These are phyloP conservation scores for Microcebus tavaratra DNA, from an alignment of 2,113 vertebrate genomes.

Conservation along the genomic window DNA sequence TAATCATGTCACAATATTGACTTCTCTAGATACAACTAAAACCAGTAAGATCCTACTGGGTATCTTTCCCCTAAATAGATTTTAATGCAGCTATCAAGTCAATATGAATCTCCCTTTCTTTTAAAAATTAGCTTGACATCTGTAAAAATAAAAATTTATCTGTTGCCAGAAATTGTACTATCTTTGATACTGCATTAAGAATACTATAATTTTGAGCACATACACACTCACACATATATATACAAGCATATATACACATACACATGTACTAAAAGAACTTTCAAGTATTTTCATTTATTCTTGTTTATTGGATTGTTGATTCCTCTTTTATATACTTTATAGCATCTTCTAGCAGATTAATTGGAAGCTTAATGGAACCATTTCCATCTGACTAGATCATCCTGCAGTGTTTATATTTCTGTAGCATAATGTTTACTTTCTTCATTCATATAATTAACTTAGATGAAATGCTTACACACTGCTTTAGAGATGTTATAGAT, in stretches of 20 bases:
- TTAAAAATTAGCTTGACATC: not conserved
- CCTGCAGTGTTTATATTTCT: slow-evolving; percentile 60
- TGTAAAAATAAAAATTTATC: not conserved
- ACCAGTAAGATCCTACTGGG: not conserved
- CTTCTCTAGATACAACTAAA: not conserved
- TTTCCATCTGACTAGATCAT: slow-evolving; percentile 45
- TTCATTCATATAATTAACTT: slow-evolving; percentile 72
- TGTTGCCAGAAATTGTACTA: not conserved
- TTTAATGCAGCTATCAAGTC: not conserved
- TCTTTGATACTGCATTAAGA: not conserved
- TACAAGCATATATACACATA: not conserved
- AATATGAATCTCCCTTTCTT: not conserved
- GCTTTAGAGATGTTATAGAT: slow-evolving; percentile 39
- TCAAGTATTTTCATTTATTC: not conserved
- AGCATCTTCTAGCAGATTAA: slow-evolving; percentile 42
- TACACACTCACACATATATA: not conserved
- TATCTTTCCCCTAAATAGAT: not conserved
- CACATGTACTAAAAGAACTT: not conserved
- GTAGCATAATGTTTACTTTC: slow-evolving; percentile 58
- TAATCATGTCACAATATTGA: not conserved
- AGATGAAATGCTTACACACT: slow-evolving; percentile 41
- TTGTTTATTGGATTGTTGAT: not conserved
- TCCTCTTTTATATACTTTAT: not conserved
- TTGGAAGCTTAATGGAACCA: slow-evolving; percentile 30
- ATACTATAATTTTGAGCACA: not conserved